Evolutionary conservation across 2,888 invertebrate species (phyloP).

Genomic region (Tetramorium bicarinatum): DNA sequence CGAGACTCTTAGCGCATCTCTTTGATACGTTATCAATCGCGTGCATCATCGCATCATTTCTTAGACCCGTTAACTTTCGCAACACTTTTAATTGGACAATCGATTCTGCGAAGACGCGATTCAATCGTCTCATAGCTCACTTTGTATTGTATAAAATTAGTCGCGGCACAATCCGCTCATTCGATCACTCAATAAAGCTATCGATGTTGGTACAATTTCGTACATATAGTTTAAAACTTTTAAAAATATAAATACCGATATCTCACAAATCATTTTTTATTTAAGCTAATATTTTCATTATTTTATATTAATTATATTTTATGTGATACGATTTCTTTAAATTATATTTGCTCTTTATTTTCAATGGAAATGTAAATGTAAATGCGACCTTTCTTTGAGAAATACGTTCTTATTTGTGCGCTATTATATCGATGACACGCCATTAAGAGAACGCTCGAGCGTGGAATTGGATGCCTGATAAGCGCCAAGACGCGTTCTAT

Average conservation of each 20-base stretch:
- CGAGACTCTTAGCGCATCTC: not conserved
- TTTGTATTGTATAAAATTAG: constrained; percentile 14
- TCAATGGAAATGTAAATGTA: not conserved
- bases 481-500: constrained; percentile 55
- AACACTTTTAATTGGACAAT: constrained; percentile 34
- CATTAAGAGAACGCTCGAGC: constrained; percentile 68
- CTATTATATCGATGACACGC: constrained; percentile 55
- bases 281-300: not conserved
- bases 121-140: constrained; percentile 19
- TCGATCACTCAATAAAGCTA: not conserved
- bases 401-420: constrained; percentile 8
- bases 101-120: constrained; percentile 6
- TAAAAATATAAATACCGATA: not conserved
- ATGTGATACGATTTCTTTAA: not conserved
- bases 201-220: not conserved
- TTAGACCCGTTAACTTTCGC: constrained; percentile 47
- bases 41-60: constrained; percentile 23
- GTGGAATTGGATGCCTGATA: constrained; percentile 77
- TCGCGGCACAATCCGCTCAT: not conserved
- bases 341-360: not conserved
- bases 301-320: not conserved
- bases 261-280: not conserved
- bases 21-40: constrained; percentile 37
- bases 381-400: not conserved
- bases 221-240: not conserved